Evolutionary conservation across 2,113 vertebrate genomes (phyloP).

Genomic region (Ailuropoda melanoleuca): DNA sequence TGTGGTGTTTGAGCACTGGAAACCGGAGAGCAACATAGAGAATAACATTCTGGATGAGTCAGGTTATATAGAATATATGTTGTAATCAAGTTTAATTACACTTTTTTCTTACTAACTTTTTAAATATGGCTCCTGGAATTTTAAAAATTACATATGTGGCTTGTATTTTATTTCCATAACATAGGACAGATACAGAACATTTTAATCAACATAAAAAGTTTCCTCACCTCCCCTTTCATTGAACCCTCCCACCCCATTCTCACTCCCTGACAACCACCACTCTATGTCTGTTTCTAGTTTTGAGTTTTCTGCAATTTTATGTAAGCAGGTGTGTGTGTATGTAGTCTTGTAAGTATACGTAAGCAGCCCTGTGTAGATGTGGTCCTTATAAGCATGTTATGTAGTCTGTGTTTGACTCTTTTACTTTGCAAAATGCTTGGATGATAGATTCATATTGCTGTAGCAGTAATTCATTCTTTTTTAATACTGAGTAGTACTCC

Average conservation of each 20-base stretch:
- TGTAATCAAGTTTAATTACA: not conserved
- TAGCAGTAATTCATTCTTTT: not conserved
- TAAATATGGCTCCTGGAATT: not conserved
- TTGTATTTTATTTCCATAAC: not conserved
- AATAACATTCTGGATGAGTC: not conserved
- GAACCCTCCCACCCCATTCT: not conserved
- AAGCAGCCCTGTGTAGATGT: not conserved
- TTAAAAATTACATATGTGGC: not conserved
- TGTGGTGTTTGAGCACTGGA: not conserved
- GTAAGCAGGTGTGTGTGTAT: not conserved
- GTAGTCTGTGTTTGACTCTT: not conserved
- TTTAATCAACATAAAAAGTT: not conserved
- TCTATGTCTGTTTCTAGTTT: not conserved
- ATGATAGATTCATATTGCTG: not conserved
- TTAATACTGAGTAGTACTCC: not conserved
- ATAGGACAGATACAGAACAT: not conserved
- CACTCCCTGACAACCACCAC: not conserved
- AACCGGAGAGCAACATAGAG: rapidly evolving
- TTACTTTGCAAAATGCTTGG: not conserved
- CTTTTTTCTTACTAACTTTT: not conserved
- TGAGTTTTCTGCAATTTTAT: not conserved
- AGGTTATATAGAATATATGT: not conserved
- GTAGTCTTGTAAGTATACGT: not conserved
- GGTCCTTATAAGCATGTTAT: not conserved
- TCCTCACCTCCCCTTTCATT: not conserved